Percentiles rank a stretch among this genome's conserved stretches.
These are phyloP conservation scores for Trididemnum nubilum DNA, from an alignment of 23 tunicate genomes.

Conservation along the genomic window DNA sequence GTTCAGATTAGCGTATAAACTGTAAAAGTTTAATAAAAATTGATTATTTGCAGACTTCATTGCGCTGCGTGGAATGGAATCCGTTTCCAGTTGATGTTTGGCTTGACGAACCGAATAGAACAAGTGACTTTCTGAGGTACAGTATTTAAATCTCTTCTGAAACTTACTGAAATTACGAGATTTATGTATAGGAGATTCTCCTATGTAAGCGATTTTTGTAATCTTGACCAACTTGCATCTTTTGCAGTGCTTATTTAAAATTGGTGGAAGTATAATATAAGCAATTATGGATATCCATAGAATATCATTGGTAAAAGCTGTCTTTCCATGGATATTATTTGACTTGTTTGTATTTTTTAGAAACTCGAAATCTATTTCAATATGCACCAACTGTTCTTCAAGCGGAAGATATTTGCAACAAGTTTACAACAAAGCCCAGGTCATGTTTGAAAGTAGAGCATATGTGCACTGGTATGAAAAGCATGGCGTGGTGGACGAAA, in stretches of 20 bases:
- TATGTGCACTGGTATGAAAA: slow-evolving; percentile 89
- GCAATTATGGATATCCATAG: no score
- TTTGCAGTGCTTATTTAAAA: background rate
- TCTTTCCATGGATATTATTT: no score
- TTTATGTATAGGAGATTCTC: background rate
- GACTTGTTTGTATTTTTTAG: slow-evolving; percentile 1
- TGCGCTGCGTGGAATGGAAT: slow-evolving; percentile 72
- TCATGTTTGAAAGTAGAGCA: slow-evolving; percentile 53
- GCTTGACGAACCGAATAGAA: slow-evolving; percentile 26
- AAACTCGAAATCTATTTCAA: slow-evolving; percentile 32
- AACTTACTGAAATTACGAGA: background rate
- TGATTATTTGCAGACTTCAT: background rate
- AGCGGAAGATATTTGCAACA: slow-evolving; percentile 10
- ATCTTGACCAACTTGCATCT: background rate
- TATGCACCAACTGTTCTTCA: slow-evolving; percentile 46
- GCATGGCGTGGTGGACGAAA: slow-evolving; percentile 40
- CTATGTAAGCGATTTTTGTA: background rate
- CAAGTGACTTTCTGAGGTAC: background rate
- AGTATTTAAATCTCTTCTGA: background rate
- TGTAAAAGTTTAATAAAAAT: no score
- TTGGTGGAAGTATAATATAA: no score
- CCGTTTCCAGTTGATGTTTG: slow-evolving; percentile 85
- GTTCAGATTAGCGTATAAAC: no score
- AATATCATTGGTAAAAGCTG: no score
- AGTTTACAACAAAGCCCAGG: slow-evolving; percentile 31